These are phyloP conservation scores for Zhuqinia jingwanae DNA, from an alignment of 2,888 invertebrate species.

Conservation along the genomic window DNA sequence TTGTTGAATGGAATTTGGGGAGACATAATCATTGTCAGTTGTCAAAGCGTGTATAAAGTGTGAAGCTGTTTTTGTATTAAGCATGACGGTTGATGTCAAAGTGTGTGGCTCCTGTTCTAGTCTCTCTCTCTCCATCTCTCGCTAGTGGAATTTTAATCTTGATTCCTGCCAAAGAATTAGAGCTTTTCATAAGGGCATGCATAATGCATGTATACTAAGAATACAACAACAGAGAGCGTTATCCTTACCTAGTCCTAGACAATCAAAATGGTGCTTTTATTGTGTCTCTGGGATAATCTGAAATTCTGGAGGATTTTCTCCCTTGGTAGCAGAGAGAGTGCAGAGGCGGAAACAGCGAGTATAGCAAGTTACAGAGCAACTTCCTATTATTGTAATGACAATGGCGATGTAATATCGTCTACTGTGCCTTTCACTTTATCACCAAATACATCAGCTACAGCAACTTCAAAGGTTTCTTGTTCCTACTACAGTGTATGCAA, in stretches of 20 bases:
- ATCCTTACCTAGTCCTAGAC: not conserved
- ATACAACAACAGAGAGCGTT: not conserved
- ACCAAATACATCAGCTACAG: constrained; percentile 37
- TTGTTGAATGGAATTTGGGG: constrained; percentile 28
- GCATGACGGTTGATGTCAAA: constrained; percentile 20
- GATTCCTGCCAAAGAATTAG: constrained; percentile 52
- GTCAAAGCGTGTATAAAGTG: constrained; percentile 19
- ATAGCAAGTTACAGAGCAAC: constrained; percentile 31
- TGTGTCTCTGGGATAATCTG: constrained; percentile 71
- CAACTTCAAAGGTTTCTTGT: constrained; percentile 53
- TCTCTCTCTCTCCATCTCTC: no score
- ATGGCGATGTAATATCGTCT: constrained; percentile 5
- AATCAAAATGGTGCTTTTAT: constrained; percentile 59
- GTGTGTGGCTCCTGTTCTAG: not conserved
- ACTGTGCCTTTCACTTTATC: constrained; percentile 57
- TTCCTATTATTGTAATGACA: constrained; percentile 55
- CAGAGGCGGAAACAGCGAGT: constrained; percentile 50
- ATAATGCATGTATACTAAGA: no score
- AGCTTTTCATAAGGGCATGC: constrained; percentile 1
- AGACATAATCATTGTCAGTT: constrained; percentile 28
- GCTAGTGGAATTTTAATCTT: constrained; percentile 22
- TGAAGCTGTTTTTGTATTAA: not conserved
- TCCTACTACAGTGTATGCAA: constrained; percentile 30
- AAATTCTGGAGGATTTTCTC: constrained; percentile 71
- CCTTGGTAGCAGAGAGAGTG: constrained; percentile 56